A percentile compares a stretch with the other conserved stretches of the same genome.
Evolutionary conservation across 1,140 invertebrate species (phyloP).

Genomic region (Aphelinus certus): DNA sequence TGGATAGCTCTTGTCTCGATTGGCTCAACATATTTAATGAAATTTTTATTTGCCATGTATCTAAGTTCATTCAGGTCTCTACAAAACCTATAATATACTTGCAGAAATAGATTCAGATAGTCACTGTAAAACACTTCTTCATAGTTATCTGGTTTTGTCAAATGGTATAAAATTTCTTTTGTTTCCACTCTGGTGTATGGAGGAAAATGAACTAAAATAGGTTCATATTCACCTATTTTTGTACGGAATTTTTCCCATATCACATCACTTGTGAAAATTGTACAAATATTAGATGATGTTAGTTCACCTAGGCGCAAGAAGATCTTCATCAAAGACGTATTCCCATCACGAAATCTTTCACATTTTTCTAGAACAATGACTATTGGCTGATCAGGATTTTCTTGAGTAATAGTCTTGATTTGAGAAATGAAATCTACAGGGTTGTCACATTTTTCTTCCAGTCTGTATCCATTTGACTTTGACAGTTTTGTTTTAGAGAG

Average conservation of each 20-base stretch:
- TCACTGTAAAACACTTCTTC: constrained; percentile 73
- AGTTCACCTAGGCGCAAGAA: constrained; percentile 80
- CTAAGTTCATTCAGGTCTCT: constrained; percentile 83
- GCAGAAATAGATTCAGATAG: constrained; percentile 83
- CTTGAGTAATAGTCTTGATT: constrained; percentile 61
- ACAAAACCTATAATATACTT: constrained; percentile 83
- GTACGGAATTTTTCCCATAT: constrained; percentile 81
- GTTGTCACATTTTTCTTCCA: constrained; percentile 73
- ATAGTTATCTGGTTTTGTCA: constrained; percentile 55
- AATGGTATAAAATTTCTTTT: constrained; percentile 74
- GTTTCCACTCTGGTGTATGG: constrained; percentile 85
- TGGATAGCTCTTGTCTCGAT: constrained; percentile 70
- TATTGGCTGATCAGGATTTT: constrained; percentile 60
- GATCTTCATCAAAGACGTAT: constrained; percentile 75
- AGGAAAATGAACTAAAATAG: constrained; percentile 80
- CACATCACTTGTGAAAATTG: constrained; percentile 81
- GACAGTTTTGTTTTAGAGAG: constrained; percentile 63
- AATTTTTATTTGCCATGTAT: constrained; percentile 76
- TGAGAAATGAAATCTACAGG: constrained; percentile 77
- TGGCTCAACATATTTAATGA: constrained; percentile 80
- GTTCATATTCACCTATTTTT: constrained; percentile 76
- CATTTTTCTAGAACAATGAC: constrained; percentile 82
- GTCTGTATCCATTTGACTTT: constrained; percentile 51
- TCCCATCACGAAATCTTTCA: constrained; percentile 78
- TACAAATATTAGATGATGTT: constrained; percentile 76